Conservation (phyloP, 35 echinoderm and acorn worm genomes). For the Ophioderma brevispina region DNA sequence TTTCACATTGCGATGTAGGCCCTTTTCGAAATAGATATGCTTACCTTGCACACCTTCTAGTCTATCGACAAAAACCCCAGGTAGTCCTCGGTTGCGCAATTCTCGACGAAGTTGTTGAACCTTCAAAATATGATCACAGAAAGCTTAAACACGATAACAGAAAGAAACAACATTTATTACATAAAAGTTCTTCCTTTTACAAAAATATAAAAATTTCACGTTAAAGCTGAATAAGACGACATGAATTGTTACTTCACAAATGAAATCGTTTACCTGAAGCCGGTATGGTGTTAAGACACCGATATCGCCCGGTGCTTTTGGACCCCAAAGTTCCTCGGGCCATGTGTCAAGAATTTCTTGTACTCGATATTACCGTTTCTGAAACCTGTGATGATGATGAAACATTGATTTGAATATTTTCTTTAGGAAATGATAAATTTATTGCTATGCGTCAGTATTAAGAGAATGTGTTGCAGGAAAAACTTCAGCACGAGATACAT, state of each 20-base stretch:
- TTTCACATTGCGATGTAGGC: neutral
- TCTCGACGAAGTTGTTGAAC: constrained; percentile 76
- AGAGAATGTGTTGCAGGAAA: too few species aligned
- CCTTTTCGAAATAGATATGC: neutral
- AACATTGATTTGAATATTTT: too few species aligned
- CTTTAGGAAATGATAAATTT: too few species aligned
- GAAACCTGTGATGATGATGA: neutral
- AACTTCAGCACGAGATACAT: too few species aligned
- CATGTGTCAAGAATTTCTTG: constrained; percentile 17
- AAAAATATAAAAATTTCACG: too few species aligned
- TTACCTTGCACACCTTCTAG: constrained; percentile 92
- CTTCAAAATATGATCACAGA: constrained; percentile 15
- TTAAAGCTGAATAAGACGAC: neutral
- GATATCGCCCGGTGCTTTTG: constrained; percentile 7
- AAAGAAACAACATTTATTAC: neutral
- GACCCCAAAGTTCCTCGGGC: constrained; percentile 48
- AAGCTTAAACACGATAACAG: neutral
- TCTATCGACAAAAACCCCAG: constrained; percentile 56
- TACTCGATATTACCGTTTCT: neutral
- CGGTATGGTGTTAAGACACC: constrained; percentile 73
- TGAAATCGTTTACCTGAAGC: constrained; percentile 47
- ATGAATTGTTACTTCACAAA: neutral
- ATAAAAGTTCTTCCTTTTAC: too few species aligned
- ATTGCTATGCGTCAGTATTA: too few species aligned
- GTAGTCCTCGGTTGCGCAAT: constrained; percentile 50